Percentiles rank a stretch among this genome's conserved stretches.
Conservation (phyloP, 1,140 invertebrate genomes). For the Nylanderia fulva region DNA sequence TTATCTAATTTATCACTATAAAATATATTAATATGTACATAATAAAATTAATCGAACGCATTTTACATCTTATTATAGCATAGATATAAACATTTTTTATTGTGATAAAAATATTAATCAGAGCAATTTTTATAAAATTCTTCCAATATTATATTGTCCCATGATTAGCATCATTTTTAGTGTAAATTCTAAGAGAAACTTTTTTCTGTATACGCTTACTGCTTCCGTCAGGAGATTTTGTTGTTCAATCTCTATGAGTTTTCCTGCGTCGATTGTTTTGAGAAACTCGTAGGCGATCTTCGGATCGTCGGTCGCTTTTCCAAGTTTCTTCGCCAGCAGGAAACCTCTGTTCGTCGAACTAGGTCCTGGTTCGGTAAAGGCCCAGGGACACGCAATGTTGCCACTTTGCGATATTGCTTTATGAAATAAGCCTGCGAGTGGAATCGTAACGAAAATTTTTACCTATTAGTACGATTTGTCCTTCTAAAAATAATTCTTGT, state of each 20-base stretch:
- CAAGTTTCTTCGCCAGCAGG: constrained; percentile 80
- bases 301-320: constrained; percentile 82
- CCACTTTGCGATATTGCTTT: constrained; percentile 88
- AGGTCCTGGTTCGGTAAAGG: constrained; percentile 29
- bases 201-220: too few relatives aligned
- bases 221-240: not conserved
- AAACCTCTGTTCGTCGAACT: constrained; percentile 69
- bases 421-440: constrained; percentile 86
- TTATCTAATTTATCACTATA: too few relatives aligned
- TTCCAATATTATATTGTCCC: too few relatives aligned
- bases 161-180: too few relatives aligned
- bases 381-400: constrained; percentile 83
- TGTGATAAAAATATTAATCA: too few relatives aligned
- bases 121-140: too few relatives aligned
- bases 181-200: too few relatives aligned
- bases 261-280: constrained; percentile 75
- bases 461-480: not conserved
- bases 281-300: constrained; percentile 84
- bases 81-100: too few relatives aligned
- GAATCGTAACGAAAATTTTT: not conserved
- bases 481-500: too few relatives aligned
- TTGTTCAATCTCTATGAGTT: constrained; percentile 56
- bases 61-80: too few relatives aligned
- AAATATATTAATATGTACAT: too few relatives aligned
- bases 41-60: too few relatives aligned